Evolutionary conservation across 2,888 invertebrate genomes (phyloP).

Genomic region (Amphipoea lucens): DNA sequence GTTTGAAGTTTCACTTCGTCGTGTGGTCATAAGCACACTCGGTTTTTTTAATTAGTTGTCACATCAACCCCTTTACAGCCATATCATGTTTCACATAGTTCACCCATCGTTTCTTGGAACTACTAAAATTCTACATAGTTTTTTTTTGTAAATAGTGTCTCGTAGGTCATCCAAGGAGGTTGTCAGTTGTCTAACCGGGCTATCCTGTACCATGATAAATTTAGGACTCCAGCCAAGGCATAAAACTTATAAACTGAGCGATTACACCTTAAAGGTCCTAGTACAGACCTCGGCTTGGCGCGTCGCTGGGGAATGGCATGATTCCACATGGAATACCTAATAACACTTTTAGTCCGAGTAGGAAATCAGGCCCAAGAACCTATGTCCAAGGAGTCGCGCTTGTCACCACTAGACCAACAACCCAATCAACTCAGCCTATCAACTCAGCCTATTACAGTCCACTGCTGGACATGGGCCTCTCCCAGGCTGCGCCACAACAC

Average conservation of each 20-base stretch:
- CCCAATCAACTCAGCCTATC: not conserved
- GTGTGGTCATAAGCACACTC: too few relatives aligned
- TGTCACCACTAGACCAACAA: not conserved
- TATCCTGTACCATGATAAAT: not conserved
- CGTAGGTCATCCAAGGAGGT: not conserved
- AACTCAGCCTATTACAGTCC: too few relatives aligned
- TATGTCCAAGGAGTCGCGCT: not conserved
- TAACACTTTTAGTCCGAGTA: too few relatives aligned
- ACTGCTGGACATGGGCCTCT: too few relatives aligned
- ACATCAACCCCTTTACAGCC: too few relatives aligned
- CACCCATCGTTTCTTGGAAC: not conserved
- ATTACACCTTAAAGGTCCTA: not conserved
- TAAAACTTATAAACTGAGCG: not conserved
- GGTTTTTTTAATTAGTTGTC: not conserved
- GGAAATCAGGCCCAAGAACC: too few relatives aligned
- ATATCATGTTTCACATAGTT: not conserved
- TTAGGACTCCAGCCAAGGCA: not conserved
- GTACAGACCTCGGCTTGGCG: too few relatives aligned
- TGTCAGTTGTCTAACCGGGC: not conserved
- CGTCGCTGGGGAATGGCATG: not conserved
- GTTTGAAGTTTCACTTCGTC: too few relatives aligned
- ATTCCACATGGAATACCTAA: too few relatives aligned
- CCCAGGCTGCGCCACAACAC: too few relatives aligned
- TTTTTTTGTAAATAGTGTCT: not conserved
- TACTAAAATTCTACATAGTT: not conserved